Base-by-base conservation (phyloP, 2,888 invertebrate species). In the Apodemia mormo region DNA sequence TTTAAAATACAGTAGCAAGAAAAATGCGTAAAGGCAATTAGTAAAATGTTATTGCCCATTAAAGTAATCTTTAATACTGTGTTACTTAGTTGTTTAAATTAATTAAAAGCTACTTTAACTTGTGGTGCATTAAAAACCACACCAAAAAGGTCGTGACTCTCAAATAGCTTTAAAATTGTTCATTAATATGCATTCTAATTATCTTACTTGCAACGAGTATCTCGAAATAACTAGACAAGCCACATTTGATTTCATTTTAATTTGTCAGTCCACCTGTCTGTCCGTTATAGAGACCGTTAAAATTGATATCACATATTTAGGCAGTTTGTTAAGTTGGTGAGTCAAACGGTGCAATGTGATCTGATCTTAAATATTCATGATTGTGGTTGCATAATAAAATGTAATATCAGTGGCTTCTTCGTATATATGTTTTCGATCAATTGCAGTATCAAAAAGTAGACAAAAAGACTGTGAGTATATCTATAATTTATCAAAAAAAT, bases 291-390 rank as follows among this genome's bases (percentile, higher is more conserved):
- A 73, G 70, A 74, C 77, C 77, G 80, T 79, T 80, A 76, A 79
- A 81, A 79, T 79, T 76, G 73, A 76, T 72, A 79, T 77, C 82
- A 52, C 52, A 80, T 79, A 81, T 82, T 71, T 81, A 78, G 77
- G 80, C 81, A 78, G 79, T 82, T 80, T 71, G 71, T 75, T 73
- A 67, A 71, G 72, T 72, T 73, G 33, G 61, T 74, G 66, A 74
- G 71, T 70, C 70, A 68, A 70, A 68, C 73, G 70, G 64, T 71
- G 69, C 64, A 71, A 65, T 65, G 72, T 70, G 68, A 72, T 73
- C 70, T 56, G 65, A 69, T 70, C 70, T 72, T 72, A 43, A 14
- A 49, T 65, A 58, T 61, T 61, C 61, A 61, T 61, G 30, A 30
- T 2, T 14, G 33, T 8, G 61, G 33, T 61, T 61, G 61, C 61